Base-by-base conservation (phyloP, 2,888 invertebrate genomes). In the Parthenolecanium corni region DNA sequence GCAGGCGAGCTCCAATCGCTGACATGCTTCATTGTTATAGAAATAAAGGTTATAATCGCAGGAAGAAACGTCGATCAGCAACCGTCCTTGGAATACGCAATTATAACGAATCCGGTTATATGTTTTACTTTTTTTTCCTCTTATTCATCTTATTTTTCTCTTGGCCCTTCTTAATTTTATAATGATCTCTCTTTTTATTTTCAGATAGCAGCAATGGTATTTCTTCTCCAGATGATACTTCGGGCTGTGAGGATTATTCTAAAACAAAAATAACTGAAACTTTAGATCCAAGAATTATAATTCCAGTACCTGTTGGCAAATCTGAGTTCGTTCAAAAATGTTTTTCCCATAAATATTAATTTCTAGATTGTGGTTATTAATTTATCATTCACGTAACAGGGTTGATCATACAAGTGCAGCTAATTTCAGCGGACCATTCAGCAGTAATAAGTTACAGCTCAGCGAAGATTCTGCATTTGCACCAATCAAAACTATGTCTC, bases 381-480 rank as follows among this genome's bases (percentile, higher is more conserved):
- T 51, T 51, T n/a, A n/a, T 51, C n/a, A 12, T 52, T 21, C 16
- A 54, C 12, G 12, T 12, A 42, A 3, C 40, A 61, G 61, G 12
- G 20, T 51, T 3, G 61, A 61, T 16, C 61, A 61, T 5, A 14
- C 21, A 5, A 21, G 23, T 4, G 21, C 51, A 16, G 16, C 21
- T 1, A 38, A 51, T 24, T 51, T 38, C 18, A 61, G 24, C 49
- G 21, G 51, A 14, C 61, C 61, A 14, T 61, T 61, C 18, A 61
- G 61, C 18, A 38, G 61, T 38, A 61, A n/a, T 11, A 38, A 49
- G 16, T 21, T 61, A 9, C 61, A 49, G 21, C 61, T 61, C 3
- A 61, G 61, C n/a, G 61, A 61, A 51, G 61, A 51, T 61, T 61
- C 61, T 20, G 61, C 61, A 4, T 61, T 61, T 51, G 61, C 49